Base-by-base conservation (phyloP, 2,113 vertebrate species). In the Lepidothrix coronata region DNA sequence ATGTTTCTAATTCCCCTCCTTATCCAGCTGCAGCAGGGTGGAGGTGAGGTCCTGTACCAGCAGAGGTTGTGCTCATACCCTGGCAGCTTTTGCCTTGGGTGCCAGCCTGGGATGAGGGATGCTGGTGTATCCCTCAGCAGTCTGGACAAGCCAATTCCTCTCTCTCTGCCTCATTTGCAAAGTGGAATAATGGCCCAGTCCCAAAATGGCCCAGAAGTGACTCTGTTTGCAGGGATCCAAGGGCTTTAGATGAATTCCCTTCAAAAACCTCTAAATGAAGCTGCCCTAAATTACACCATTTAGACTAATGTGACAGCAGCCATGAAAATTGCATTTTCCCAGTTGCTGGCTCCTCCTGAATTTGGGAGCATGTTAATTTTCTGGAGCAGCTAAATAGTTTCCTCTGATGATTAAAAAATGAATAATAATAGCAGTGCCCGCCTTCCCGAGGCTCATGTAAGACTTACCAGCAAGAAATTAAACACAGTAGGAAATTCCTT, bases 401-500 rank as follows among this genome's bases (percentile, higher is more conserved):
- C 79, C 88, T 96, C 92, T 91, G 93, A 90, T 93, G 93, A 96
- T 96, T 96, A 93, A 90, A 87, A 92, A 91, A 71, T 83, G 85
- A 94, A 84, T 94, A 95, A 88, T 86, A 94, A 92, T 31, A 90
- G 85, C 95, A 62, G 72, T 82, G 71, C 67, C 82, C 3, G 65
- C 90, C 92, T 88, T 96, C 85, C 95, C 18, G 57, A 77, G 88
- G 92, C 93, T 96, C 85, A 16, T 91, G 90, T 59, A 91, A 85
- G 92, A 85, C 93, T 96, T 59, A 88, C 23, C 91, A 95, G 95
- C 79, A 90, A 96, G 96, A 94, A 96, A 97, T 96, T 88, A 93
- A 97, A 81, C 93, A 84, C 95, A 96, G 93, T 94, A 78, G 95
- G 95, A 97, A 96, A 94, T 96, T 96, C 93, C 93, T 96, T 96